Evolutionary conservation across 2,113 vertebrate species (phyloP), one percentile per base, ranked within the genome.

Genomic region (Phylloscopus whistleri): DNA sequence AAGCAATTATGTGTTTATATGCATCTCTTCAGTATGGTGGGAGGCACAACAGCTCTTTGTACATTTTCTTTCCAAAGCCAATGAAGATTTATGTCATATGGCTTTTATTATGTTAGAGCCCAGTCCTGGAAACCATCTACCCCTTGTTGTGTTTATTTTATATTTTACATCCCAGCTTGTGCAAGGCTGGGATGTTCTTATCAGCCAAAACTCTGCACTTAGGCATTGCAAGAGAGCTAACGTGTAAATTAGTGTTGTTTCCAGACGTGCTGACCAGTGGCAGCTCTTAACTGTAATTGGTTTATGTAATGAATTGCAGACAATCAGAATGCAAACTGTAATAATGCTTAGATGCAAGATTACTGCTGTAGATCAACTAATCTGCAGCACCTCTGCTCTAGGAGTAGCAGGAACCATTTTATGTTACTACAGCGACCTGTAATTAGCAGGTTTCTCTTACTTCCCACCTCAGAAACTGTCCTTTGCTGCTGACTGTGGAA

Each of bases 301-400:
- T 88, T 92, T 92, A 56, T 48, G 53, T 90, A 84, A 87, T 88
- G 56, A 90, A 63, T 92, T 94, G 58, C 80, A 89, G 73, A n/a
- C 52, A 84, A 49, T 56, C 17, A 49, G 52, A 72, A 68, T 64
- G 64, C 41, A 44, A 89, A 87, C 67, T 72, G 31, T 69, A 55
- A 84, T 67, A 76, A n/a, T 49, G 69, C 56, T 87, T 68, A 89
- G 81, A 51, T 77, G 49, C 41, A 44, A 56, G 56, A 67, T 84
- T 28, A 46, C n/a, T 63, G 78, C 78, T 88, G 37, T 56, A 72
- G 66, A 87, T 97, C 66, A 60, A 16, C 67, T 80, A 35, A 67
- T 88, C 44, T 80, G 60, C 15, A 49, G 73, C 33, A 55, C 53
- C 66, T 93, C 8, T 60, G 75, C 64, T 74, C 44, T 46, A 21